Evolutionary conservation across 2,113 vertebrate species (phyloP).

Genomic region (Callospermophilus lateralis): DNA sequence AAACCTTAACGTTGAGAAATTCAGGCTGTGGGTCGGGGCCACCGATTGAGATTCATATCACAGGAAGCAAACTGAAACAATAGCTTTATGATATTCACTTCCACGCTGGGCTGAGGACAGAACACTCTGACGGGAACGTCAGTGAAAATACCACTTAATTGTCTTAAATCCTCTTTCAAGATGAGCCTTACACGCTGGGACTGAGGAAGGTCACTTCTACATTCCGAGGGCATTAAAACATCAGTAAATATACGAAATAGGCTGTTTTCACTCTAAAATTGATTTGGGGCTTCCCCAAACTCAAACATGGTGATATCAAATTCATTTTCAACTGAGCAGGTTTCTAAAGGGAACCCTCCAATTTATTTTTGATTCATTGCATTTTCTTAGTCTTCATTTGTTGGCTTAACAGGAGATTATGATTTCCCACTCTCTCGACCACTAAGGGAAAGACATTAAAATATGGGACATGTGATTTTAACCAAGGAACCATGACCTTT

Average conservation of each 20-base stretch:
- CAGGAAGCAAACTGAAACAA: slow-evolving; percentile 91
- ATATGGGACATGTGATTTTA: background rate
- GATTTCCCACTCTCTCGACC: background rate
- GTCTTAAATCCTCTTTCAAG: slow-evolving; percentile 85
- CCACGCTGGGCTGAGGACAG: slow-evolving; percentile 86
- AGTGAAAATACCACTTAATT: slow-evolving; percentile 75
- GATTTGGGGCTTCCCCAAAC: background rate
- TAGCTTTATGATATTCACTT: slow-evolving; percentile 88
- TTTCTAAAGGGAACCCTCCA: slow-evolving; percentile 14
- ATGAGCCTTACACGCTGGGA: slow-evolving; percentile 63
- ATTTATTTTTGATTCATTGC: background rate
- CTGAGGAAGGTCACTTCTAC: slow-evolving; percentile 2
- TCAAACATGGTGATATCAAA: background rate
- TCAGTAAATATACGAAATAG: background rate
- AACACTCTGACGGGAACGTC: slow-evolving; percentile 83
- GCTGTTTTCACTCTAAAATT: background rate
- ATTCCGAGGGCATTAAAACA: background rate
- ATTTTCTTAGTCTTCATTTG: background rate
- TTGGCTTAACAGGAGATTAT: background rate
- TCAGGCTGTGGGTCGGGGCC: slow-evolving; percentile 86
- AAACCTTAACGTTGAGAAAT: slow-evolving; percentile 88
- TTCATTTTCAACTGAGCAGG: background rate
- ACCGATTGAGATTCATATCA: slow-evolving; percentile 88
- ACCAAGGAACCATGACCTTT: background rate
- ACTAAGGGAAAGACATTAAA: background rate